Base-by-base conservation (phyloP, 2,888 invertebrate genomes). In the Vesta saturnalis region DNA sequence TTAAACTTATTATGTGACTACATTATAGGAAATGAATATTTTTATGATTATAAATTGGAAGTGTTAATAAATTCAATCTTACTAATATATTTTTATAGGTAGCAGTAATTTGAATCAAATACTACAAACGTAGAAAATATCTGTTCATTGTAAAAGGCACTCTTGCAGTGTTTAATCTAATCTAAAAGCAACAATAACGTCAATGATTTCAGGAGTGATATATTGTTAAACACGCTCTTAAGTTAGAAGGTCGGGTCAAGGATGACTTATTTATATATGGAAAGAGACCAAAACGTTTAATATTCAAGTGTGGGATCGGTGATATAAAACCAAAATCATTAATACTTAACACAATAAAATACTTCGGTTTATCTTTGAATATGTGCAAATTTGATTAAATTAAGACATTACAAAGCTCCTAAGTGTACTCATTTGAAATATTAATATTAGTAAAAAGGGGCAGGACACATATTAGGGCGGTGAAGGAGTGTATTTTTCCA, bases 311-410 rank as follows among this genome's bases (percentile, higher is more conserved):
- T 49, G 47, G 47, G 47, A 49, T 49, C 15, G 47, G 47, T 49
- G 14, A 8, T 10, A 18, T 49, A 18, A 49, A 49, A 49, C 15
- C 47, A 18, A 49, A 49, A 49, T 49, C 47, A 49, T 49, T 49
- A 49, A 18, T 49, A 49, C 47, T 49, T 49, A 14, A 49, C 47
- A 49, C 15, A 49, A 14, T 49, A 49, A 49, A 49, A 15, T 49
- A 49, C 47, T 49, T 49, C 10, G 15, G 16, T 18, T 49, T 49
- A 49, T 49, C 47, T 49, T 16, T 49, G 15, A 49, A 49, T 49
- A 49, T 49, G 47, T 49, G 47, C 47, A 49, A 39, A 49, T 49
- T 49, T 49, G 47, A 49, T 49, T 49, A 49, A 49, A 49, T 49
- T 49, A 49, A 49, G 47, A 49, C 47, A 49, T 49, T 49, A 49